Percentiles rank a stretch among this genome's conserved stretches.
These are phyloP conservation scores for Centropus unirufus DNA, from an alignment of 2,113 vertebrate species.

Conservation along the genomic window DNA sequence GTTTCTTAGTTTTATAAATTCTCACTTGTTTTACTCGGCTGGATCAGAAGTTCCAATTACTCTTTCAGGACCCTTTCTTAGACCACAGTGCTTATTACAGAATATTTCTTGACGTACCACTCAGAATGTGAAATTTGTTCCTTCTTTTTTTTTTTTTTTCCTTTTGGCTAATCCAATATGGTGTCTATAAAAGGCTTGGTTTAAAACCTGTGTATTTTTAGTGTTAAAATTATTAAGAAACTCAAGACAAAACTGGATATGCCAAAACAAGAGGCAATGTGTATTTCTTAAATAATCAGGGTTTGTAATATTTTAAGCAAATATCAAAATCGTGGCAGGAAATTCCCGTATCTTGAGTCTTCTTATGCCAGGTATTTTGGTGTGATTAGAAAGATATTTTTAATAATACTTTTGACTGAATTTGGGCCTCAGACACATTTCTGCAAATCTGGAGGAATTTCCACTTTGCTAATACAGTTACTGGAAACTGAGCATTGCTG, in stretches of 20 bases:
- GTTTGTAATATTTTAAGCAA: background rate
- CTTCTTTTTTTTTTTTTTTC: background rate
- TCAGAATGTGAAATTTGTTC: background rate
- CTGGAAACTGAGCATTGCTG: conserved; percentile 2
- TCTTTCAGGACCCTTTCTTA: background rate
- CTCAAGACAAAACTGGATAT: background rate
- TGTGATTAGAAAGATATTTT: background rate
- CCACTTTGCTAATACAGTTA: background rate
- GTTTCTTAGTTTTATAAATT: background rate
- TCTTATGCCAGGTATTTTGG: background rate
- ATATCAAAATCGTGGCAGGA: background rate
- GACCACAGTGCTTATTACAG: background rate
- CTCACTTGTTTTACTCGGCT: background rate
- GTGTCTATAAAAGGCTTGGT: background rate
- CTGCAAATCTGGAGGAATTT: background rate
- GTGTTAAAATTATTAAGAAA: background rate
- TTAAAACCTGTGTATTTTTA: background rate
- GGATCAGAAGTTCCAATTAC: background rate
- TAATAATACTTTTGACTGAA: background rate
- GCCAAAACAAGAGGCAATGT: background rate
- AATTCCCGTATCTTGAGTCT: background rate
- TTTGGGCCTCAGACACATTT: background rate
- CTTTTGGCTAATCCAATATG: background rate
- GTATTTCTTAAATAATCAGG: background rate
- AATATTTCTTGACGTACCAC: background rate